phyloP scores from a whole-genome alignment of 2,797 vertebrate genomes.

The Remorina albescens region DNA sequence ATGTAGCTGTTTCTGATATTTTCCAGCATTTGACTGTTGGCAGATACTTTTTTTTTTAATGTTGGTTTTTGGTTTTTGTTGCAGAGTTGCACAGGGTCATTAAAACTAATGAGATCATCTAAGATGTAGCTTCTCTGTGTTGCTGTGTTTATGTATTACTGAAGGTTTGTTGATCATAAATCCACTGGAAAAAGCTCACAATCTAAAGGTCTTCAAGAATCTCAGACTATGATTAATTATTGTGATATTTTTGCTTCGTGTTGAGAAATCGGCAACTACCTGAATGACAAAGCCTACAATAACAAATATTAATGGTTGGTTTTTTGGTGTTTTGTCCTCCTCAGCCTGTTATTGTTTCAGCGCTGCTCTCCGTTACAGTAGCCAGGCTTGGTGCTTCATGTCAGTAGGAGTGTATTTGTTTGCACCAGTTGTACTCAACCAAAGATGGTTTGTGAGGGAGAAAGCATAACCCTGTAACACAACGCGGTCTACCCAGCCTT shows the following conservation, averaged over 20 bases:
- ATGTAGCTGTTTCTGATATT: background rate
- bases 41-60: conserved; percentile 6
- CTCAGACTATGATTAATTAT: background rate
- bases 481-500: no score
- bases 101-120: conserved; percentile 51
- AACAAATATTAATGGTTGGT: no score
- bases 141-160: conserved; percentile 46
- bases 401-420: background rate
- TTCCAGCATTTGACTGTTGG: conserved; percentile 1
- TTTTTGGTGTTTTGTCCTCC: background rate
- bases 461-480: background rate
- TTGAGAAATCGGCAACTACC: background rate
- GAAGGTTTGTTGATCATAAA: conserved; percentile 56
- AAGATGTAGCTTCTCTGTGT: conserved; percentile 20
- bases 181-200: conserved; percentile 31
- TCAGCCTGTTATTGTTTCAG: background rate
- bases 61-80: no score
- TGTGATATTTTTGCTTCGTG: background rate
- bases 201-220: conserved; percentile 9
- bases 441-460: background rate
- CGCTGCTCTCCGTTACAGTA: background rate
- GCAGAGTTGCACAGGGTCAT: conserved; percentile 26
- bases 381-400: background rate
- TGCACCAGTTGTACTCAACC: background rate
- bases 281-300: background rate